Conservation (phyloP, 2,113 vertebrate species). For the Furnarius figulus region DNA sequence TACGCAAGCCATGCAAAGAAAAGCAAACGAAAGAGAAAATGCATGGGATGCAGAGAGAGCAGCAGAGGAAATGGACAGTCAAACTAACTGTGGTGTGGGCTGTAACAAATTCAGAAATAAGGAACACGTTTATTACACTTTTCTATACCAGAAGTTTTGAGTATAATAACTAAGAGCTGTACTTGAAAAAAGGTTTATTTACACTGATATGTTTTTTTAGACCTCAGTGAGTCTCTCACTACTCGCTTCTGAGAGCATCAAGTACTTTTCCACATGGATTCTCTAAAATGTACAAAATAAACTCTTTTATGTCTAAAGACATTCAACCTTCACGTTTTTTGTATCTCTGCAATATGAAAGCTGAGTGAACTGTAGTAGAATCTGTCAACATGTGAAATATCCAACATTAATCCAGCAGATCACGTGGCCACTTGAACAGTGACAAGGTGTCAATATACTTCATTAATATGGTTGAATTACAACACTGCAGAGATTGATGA, state of each 20-base stretch:
- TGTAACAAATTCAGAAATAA: background rate
- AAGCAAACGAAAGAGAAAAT: background rate
- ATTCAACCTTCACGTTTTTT: background rate
- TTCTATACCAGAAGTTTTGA: background rate
- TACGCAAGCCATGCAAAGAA: background rate
- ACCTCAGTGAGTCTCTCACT: background rate
- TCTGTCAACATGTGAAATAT: background rate
- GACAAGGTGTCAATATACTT: slow-evolving; percentile 30
- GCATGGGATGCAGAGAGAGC: background rate
- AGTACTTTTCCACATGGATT: background rate
- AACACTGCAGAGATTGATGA: slow-evolving; percentile 24
- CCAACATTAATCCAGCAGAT: background rate
- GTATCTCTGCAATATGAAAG: background rate
- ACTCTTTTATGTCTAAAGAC: background rate
- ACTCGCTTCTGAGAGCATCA: background rate
- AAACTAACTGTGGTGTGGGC: background rate
- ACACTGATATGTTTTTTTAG: background rate
- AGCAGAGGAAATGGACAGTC: background rate
- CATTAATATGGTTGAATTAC: slow-evolving; percentile 37
- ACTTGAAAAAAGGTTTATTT: background rate
- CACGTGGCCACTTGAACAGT: background rate
- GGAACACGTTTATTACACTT: background rate
- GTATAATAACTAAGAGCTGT: background rate
- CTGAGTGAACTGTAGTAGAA: background rate
- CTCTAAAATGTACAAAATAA: background rate